A percentile compares a stretch with the other conserved stretches of the same genome.
Conservation (phyloP, 2,113 vertebrate species). For the Rhombomys opimus region DNA sequence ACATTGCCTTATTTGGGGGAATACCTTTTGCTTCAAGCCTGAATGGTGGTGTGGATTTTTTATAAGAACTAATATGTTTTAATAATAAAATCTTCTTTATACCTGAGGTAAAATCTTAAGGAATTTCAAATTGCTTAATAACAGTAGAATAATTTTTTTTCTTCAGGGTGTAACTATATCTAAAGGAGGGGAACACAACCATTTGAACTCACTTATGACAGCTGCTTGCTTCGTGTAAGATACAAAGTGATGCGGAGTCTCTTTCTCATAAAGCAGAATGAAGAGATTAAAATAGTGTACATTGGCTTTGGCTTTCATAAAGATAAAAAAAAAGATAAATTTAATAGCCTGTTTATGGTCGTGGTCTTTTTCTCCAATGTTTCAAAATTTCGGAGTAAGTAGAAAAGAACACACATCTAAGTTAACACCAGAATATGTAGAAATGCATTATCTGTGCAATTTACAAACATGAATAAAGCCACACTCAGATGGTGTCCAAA, state of each 20-base stretch:
- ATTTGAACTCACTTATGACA: background rate
- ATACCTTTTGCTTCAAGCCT: background rate
- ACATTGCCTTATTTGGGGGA: conserved; percentile 77
- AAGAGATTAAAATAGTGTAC: background rate
- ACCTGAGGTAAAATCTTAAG: background rate
- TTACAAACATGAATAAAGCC: background rate
- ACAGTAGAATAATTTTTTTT: conserved; percentile 5
- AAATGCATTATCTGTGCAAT: background rate
- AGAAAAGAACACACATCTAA: background rate
- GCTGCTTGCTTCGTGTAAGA: background rate
- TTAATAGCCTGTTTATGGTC: background rate
- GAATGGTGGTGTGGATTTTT: background rate
- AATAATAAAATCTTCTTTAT: background rate
- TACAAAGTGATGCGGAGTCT: background rate
- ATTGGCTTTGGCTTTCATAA: background rate
- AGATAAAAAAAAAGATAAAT: background rate
- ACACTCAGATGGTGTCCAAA: background rate
- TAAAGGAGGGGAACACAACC: background rate
- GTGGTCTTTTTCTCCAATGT: background rate
- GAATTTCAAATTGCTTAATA: background rate
- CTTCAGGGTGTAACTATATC: background rate
- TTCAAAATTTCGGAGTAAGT: background rate
- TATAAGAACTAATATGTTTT: background rate
- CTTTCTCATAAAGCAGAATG: background rate
- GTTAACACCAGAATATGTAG: background rate